phyloP scores from a whole-genome alignment of 2,113 vertebrate genomes.

The Pedionomus torquatus region DNA sequence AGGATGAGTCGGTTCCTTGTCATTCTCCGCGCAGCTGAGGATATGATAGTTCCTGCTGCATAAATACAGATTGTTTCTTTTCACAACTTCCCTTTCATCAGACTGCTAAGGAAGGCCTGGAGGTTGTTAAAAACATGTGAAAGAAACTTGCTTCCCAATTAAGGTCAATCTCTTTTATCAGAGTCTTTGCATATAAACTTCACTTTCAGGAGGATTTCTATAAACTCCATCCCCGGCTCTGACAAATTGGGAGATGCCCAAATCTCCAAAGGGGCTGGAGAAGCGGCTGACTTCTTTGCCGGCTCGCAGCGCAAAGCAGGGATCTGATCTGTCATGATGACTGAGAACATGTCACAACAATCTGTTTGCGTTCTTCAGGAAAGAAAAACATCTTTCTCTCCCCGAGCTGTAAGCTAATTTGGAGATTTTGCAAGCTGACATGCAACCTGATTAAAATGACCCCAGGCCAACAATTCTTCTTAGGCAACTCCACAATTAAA shows the following conservation, averaged over 20 bases:
- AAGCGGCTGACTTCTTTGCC: conserved; percentile 45
- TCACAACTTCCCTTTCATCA: conserved; percentile 55
- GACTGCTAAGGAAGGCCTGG: conserved; percentile 41
- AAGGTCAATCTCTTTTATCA: conserved; percentile 57
- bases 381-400: conserved; percentile 77
- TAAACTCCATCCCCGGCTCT: conserved; percentile 40
- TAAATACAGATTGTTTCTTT: conserved; percentile 56
- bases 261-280: conserved; percentile 56
- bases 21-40: not conserved
- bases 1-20: conserved; percentile 48
- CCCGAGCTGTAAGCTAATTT: conserved; percentile 76
- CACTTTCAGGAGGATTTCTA: conserved; percentile 60
- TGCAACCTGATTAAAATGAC: conserved; percentile 81
- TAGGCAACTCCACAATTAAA: conserved; percentile 64
- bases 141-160: conserved; percentile 57
- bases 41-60: conserved; percentile 48
- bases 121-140: conserved; percentile 55
- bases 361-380: conserved; percentile 77
- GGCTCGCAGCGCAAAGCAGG: conserved; percentile 1
- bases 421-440: conserved; percentile 79
- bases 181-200: conserved; percentile 50
- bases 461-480: conserved; percentile 71
- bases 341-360: conserved; percentile 79
- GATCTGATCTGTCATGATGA: conserved; percentile 78
- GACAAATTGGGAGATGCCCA: conserved; percentile 61